Conservation (phyloP, 2,113 vertebrate species). For the Nibea coibor region DNA sequence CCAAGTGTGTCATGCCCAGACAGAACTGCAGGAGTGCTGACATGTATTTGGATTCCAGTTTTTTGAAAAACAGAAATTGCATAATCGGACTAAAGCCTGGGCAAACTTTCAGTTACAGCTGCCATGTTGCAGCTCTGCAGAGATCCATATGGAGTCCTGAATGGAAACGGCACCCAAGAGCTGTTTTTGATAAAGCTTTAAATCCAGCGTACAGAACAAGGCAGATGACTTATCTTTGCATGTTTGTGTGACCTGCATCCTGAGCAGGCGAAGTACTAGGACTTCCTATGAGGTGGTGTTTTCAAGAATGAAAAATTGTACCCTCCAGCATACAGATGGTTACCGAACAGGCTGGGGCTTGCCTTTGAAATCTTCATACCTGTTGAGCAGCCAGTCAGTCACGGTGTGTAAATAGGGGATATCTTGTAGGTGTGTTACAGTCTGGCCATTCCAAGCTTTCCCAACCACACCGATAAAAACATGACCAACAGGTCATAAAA, state of each 20-base stretch:
- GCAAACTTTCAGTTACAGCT: not conserved
- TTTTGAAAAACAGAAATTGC: not conserved
- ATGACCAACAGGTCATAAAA: not conserved
- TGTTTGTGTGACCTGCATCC: not conserved
- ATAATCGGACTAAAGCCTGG: not conserved
- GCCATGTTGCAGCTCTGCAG: not conserved
- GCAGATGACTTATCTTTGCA: not conserved
- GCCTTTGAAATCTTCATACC: conserved; percentile 50
- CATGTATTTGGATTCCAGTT: conserved; percentile 21
- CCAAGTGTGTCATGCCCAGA: conserved; percentile 14
- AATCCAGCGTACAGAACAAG: not conserved
- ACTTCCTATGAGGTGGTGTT: not conserved
- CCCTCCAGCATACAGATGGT: conserved; percentile 50
- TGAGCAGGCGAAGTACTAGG: not conserved
- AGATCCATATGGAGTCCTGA: not conserved
- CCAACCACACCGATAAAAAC: conserved; percentile 31
- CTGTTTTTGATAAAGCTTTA: conserved; percentile 4
- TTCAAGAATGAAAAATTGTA: not conserved
- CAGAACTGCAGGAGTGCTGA: conserved; percentile 16
- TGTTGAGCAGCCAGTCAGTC: conserved; percentile 44
- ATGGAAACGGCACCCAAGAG: not conserved
- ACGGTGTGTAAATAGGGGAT: conserved; percentile 47
- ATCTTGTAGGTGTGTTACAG: conserved; percentile 30
- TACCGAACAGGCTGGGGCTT: conserved; percentile 61
- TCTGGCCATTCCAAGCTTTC: conserved; percentile 38